Evolutionary conservation across 2,113 vertebrate species (phyloP), one percentile per base, ranked within the genome.

Genomic region (Theristicus caerulescens): DNA sequence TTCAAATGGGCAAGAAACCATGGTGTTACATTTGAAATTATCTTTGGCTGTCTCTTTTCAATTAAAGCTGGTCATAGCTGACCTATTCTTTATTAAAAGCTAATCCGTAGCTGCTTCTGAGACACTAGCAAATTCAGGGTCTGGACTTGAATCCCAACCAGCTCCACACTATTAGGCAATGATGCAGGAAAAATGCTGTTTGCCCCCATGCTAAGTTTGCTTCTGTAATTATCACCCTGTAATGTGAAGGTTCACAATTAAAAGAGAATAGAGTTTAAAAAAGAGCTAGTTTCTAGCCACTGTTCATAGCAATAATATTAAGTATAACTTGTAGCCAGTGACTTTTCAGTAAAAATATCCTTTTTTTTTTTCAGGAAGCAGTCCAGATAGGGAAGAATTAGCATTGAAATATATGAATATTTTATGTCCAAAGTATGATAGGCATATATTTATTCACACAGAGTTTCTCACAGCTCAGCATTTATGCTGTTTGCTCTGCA

Each of bases 81-180:
- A 97, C 95, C 96, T 95, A 17, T 59, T 97, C 86, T 97, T 98
- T 97, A 97, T 98, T 97, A 97, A 96, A 94, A 47, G 34, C 93
- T 98, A 97, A 98, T 97, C 96, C 69, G 2, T 94, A 78, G 86
- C 94, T 92, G 51, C 88, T 87, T 94, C 82, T 96, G 85, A 96
- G 92, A 72, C 82, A 92, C 42, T 72, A 91, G 59, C 2, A 3
- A 95, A 78, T 93, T 97, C 94, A 90, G 89, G 64, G 76, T 84
- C 92, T 97, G 93, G 83, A 83, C 96, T 83, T 95, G 94, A 97
- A 96, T 95, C 82, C 93, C 80, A 96, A 83, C 70, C 81, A 97
- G 55, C 46, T 89, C 40, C 76, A 32, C 18, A 11, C 61, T 54
- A 74, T 72, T 87, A 97, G 70, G 62, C 71, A 96, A 29, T 52